Evolutionary conservation across 2,888 invertebrate genomes (phyloP).

Genomic region (Orthosia gothica): DNA sequence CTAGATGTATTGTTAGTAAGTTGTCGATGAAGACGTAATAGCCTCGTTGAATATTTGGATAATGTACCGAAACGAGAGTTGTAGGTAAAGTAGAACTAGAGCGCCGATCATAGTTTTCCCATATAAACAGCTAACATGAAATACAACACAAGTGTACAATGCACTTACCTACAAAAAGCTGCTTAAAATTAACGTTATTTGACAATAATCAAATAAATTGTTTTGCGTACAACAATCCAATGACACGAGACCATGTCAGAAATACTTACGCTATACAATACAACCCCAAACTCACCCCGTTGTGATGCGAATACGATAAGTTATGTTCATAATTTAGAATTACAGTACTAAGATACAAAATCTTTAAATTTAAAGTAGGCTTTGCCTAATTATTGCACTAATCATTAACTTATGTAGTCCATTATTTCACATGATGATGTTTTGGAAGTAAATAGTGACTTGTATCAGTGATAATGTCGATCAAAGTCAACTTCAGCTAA

Average conservation of each 20-base stretch:
- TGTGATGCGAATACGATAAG: slow-evolving; percentile 71
- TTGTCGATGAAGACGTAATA: slow-evolving; percentile 80
- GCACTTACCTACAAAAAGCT: slow-evolving; percentile 73
- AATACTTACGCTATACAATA: slow-evolving; percentile 68
- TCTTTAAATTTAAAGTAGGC: slow-evolving; percentile 87
- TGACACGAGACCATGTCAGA: slow-evolving; percentile 66
- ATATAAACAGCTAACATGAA: slow-evolving; percentile 64
- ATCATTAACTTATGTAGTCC: slow-evolving; percentile 84
- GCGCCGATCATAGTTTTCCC: slow-evolving; percentile 50
- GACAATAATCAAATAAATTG: slow-evolving; percentile 74
- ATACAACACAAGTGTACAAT: slow-evolving; percentile 64
- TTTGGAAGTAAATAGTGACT: slow-evolving; percentile 81
- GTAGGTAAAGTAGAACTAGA: slow-evolving; percentile 49
- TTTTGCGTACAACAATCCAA: slow-evolving; percentile 73
- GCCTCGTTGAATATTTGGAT: slow-evolving; percentile 86
- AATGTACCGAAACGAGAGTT: slow-evolving; percentile 69
- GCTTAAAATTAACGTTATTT: slow-evolving; percentile 76
- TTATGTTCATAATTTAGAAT: slow-evolving; percentile 80
- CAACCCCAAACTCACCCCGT: slow-evolving; percentile 70
- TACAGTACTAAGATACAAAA: slow-evolving; percentile 88
- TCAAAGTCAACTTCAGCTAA: slow-evolving; percentile 66
- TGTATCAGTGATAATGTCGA: slow-evolving; percentile 59
- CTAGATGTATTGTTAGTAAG: slow-evolving; percentile 81
- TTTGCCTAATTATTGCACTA: slow-evolving; percentile 91
- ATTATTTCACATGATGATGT: slow-evolving; percentile 85